Percentiles rank a stretch among this genome's conserved stretches.
Conservation (phyloP, 2,888 invertebrate species). For the Cephalotes varians region DNA sequence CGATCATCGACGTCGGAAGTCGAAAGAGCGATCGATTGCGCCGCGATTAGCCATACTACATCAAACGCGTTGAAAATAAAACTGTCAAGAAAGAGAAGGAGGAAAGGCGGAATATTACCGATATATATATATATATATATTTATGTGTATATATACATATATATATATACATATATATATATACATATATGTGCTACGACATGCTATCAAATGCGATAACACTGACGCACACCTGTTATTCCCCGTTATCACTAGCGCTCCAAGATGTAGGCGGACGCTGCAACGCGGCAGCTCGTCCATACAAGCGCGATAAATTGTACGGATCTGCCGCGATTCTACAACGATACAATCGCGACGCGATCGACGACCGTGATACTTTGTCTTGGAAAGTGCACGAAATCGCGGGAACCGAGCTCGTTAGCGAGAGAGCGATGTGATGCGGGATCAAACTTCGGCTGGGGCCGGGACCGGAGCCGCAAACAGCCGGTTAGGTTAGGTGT, state of each 20-base stretch:
- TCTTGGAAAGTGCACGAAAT: neutral
- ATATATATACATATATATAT: no score
- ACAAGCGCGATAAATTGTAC: neutral
- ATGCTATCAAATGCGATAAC: constrained; percentile 26
- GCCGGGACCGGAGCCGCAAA: neutral
- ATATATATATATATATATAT: no score
- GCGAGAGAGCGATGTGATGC: neutral
- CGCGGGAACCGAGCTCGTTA: neutral
- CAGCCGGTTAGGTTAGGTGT: constrained; percentile 40
- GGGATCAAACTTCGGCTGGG: neutral
- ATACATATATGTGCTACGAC: no score
- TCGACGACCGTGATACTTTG: neutral
- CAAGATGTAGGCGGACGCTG: constrained; percentile 11
- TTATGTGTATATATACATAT: no score
- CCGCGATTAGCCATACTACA: no score
- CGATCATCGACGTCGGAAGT: no score
- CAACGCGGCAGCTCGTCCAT: neutral
- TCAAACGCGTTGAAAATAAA: no score
- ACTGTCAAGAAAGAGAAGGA: no score
- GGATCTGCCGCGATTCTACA: neutral
- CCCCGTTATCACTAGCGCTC: neutral
- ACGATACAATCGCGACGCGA: neutral
- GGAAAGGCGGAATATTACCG: no score
- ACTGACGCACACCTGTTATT: constrained; percentile 15
- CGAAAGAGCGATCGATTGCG: no score